Base-by-base conservation (phyloP, 2,888 invertebrate species). In the Andrena haemorrhoa region DNA sequence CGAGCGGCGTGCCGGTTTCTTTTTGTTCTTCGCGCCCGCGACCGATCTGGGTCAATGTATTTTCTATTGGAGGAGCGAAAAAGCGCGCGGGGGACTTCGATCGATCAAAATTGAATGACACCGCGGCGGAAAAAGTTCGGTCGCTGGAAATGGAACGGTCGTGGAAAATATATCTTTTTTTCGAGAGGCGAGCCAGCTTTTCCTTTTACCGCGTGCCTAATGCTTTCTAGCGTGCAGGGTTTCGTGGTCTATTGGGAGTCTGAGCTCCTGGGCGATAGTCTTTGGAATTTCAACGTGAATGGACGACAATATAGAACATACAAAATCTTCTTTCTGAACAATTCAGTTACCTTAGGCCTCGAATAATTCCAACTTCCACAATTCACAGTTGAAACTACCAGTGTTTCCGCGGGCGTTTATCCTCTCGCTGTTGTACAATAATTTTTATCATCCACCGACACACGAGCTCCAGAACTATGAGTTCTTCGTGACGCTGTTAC, bases 81-180 rank as follows among this genome's bases (percentile, higher is more conserved):
- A 77, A 82, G 20, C 12, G 53, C n/a, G 53, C 26, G 47, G 29
- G 33, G 61, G 12, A 61, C 41, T 65, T 49, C 82, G 72, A 83
- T 83, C 77, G 82, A 83, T 82, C 82, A 83, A 82, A 83, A 71
- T 71, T 53, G 73, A 76, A 73, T 82, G 82, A 82, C 77, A 77
- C 68, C 61, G 49, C 51, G 41, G 68, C 3, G 68, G 49, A 82
- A 72, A 81, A 68, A 61, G 68, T 75, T 72, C 63, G 33, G 58
- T 31, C 63, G 68, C 71, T 71, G 65, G 72, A 61, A 83, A 73
- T 73, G 63, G 72, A 82, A 63, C 72, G 60, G 47, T 70, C 51
- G 53, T 41, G 29, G 12, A 20, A 10, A 23, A 8, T 5, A 16
- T 16, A 20, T 20, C 12, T 26, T n/a, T 58, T 8, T 29, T 23